A percentile compares a stretch with the other conserved stretches of the same genome.
phyloP scores from a whole-genome alignment of 2,888 invertebrate genomes.

The Baronia brevicornis region DNA sequence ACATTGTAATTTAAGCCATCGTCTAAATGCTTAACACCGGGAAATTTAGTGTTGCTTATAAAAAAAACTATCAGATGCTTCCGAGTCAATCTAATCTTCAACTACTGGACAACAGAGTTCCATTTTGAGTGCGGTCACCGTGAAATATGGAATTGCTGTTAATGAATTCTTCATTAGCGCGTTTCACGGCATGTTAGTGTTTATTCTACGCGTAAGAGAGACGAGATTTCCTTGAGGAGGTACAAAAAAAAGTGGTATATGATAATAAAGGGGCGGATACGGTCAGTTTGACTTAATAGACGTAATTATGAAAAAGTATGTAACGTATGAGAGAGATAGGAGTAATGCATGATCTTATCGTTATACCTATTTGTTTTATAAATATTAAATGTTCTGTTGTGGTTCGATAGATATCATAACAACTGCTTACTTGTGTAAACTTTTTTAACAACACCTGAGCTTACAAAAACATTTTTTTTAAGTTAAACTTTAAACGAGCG shows the following conservation, averaged over 20 bases:
- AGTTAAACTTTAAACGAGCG: too few species aligned
- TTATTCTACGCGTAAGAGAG: constrained; percentile 13
- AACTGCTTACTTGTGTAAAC: constrained; percentile 13
- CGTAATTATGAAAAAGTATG: constrained; percentile 21
- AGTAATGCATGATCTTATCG: constrained; percentile 19
- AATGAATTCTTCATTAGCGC: constrained; percentile 24
- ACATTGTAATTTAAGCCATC: constrained; percentile 27
- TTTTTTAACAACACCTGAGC: constrained; percentile 2
- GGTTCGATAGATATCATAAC: constrained; percentile 26
- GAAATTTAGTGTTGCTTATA: constrained; percentile 22
- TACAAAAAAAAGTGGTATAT: constrained; percentile 23
- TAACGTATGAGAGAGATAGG: constrained; percentile 7
- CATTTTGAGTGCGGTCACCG: constrained; percentile 11
- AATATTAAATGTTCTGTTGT: constrained; percentile 24
- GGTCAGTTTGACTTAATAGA: constrained; percentile 25
- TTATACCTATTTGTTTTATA: constrained; percentile 25
- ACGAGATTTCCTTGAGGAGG: constrained; percentile 14
- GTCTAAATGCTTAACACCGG: constrained; percentile 34
- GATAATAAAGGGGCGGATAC: constrained; percentile 31
- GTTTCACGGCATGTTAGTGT: constrained; percentile 15
- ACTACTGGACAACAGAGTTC: constrained; percentile 13
- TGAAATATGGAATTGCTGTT: constrained; percentile 25
- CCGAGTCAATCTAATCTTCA: too few species aligned
- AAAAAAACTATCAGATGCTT: too few species aligned
- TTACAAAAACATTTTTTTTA: not conserved